Evolutionary conservation across 2,888 invertebrate species (phyloP), one percentile per base, ranked within the genome.

Genomic region (Pediacus dermestoides): DNA sequence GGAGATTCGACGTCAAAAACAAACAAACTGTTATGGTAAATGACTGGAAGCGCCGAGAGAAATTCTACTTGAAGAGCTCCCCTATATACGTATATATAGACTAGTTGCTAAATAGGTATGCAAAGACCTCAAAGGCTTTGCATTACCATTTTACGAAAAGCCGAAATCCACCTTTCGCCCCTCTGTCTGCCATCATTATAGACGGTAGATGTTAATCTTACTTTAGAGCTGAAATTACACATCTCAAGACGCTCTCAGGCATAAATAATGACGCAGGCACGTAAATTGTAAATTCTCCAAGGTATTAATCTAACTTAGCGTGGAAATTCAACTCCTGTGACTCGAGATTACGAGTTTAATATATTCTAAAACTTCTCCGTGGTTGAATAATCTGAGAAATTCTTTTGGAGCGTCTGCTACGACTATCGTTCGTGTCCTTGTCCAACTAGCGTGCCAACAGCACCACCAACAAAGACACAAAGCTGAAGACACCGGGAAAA

Each of bases 221-320:
- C 55, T 59, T 57, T 58, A 55, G 51, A 60, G 60, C 62, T 60
- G 63, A 67, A 67, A 67, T 68, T 68, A 66, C 66, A 67, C 59
- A 59, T 68, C 67, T 66, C 67, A 63, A 65, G 67, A 66, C 61
- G 67, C 67, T 63, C 62, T 64, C 64, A 64, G 64, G 67, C 69
- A 69, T 69, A 68, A 69, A 69, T 69, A 69, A 69, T 66, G 67
- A 66, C 66, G 59, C 57, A 61, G 61, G 61, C 60, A 63, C 63
- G 66, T 65, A 66, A 67, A 68, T 68, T 69, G 66, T 64, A 64
- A 68, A 69, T 69, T 68, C 68, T 68, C 68, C 56, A 61, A 68
- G 69, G 69, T 68, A 69, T 69, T 69, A 69, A 69, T 69, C 69
- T 69, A 69, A 69, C 67, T 69, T 69, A 66, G 67, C 67, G 67